Evolutionary conservation across 2,888 invertebrate genomes (phyloP).

Genomic region (Drosophila percnosoma): DNA sequence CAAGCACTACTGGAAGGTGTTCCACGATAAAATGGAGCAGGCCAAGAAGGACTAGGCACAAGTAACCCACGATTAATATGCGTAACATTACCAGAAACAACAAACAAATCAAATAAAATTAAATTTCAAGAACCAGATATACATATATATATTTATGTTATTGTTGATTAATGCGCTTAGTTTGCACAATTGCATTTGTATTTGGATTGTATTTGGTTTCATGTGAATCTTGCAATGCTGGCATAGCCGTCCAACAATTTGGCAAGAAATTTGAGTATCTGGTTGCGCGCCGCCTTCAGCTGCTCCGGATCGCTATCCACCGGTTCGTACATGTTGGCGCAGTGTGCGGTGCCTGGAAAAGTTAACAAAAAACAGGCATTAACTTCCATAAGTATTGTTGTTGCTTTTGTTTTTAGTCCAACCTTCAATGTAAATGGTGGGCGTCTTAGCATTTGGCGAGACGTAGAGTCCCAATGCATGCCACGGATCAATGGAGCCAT

Average conservation of each 20-base stretch:
- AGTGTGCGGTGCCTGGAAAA: slow-evolving; percentile 94
- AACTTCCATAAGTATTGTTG: background rate
- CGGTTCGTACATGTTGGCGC: slow-evolving; percentile 96
- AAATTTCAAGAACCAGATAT: slow-evolving; percentile 21
- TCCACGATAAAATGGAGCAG: slow-evolving; percentile 78
- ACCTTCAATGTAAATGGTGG: slow-evolving; percentile 92
- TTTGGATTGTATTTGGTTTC: slow-evolving; percentile 19
- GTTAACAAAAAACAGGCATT: background rate
- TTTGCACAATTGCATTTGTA: slow-evolving; percentile 13
- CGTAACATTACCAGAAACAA: slow-evolving; percentile 12
- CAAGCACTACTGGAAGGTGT: slow-evolving; percentile 68
- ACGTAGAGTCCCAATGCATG: slow-evolving; percentile 91
- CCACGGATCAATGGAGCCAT: slow-evolving; percentile 96
- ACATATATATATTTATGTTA: slow-evolving; percentile 1
- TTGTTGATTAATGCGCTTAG: slow-evolving; percentile 11
- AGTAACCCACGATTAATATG: background rate
- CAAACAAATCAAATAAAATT: slow-evolving; percentile 38
- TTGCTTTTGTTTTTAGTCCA: slow-evolving; percentile 24
- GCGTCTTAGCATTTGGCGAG: slow-evolving; percentile 86
- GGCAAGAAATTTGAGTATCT: slow-evolving; percentile 85
- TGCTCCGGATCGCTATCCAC: slow-evolving; percentile 88
- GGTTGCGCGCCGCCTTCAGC: slow-evolving; percentile 88
- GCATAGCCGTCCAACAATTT: slow-evolving; percentile 59
- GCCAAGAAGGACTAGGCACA: slow-evolving; percentile 69
- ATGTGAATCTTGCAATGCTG: slow-evolving; percentile 36